Evolutionary conservation across 2,797 vertebrate genomes (phyloP), one percentile per base, ranked within the genome.

Genomic region (Thripadectes ignobilis): DNA sequence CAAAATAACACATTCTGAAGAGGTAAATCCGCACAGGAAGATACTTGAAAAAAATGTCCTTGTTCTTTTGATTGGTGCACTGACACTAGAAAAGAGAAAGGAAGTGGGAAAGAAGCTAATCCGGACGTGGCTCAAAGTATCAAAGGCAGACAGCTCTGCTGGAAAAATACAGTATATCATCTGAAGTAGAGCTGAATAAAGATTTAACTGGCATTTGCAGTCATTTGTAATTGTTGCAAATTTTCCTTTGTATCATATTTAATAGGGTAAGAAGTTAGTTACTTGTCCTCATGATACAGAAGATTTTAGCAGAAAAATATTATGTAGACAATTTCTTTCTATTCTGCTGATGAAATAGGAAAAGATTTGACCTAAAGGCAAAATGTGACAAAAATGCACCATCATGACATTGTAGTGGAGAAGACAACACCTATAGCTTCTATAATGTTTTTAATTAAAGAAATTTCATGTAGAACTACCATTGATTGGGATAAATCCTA

Each of bases 181-280:
- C 90, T 61, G 9, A 78, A 90, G 77, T 46, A 88, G n/a, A 80
- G 46, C 20, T 81, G 69, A 75, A 67, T 41, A 57, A 88, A 79
- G 76, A 18, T 49, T 77, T 91, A 68, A 80, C 7, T 81, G 68
- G 68, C 4, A 65, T 76, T 85, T 79, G 46, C 16, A 91, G 45
- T 62, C 9, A 76, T 52, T 93, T 94, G 68, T 85, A 96, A 86
- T 34, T 48, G 34, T 39, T 80, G 27, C 77, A 92, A 94, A 95
- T 59, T 71, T 46, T 52, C 27, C 19, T 85, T 34, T 26, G 77
- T 92, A 72, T 41, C 9, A 76, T 68, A 80, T 75, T 89, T 82
- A 89, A 45, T 43, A 95, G 26, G 6, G 14, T 51, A 92, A 89
- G 22, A 66, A 54, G 51, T 21, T 23, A 63, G 26, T 65, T 63